Base-by-base conservation (phyloP, 2,797 vertebrate genomes). In the Austrolebias charrua region DNA sequence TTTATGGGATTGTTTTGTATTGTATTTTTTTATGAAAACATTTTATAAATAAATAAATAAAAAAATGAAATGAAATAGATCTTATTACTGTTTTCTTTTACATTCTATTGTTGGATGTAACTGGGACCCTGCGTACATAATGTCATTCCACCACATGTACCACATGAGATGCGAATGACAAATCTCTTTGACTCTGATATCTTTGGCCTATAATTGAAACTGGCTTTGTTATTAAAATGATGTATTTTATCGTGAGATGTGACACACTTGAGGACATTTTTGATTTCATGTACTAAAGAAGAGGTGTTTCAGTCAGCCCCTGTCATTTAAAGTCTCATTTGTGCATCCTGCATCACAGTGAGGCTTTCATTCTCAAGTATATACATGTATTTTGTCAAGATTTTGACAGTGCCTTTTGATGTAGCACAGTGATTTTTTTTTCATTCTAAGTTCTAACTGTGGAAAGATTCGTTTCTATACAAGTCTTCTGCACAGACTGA, bases 401-500 rank as follows among this genome's bases (percentile, higher is more conserved):
- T 55, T 85, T 72, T 76, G 79, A 86, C 83, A 81, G 73, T 16
- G 56, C 52, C 52, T 71, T 66, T 59, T 86, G 82, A 84, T 84
- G 76, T 65, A 45, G 64, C 4, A 2, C 33, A 28, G 55, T 42
- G 54, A 55, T 75, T 70, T 71, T 44, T 24, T 54, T 57, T 58
- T 24, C 24, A 62, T 52, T 55, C 13, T 66, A 67, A 51, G 70
- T 80, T 81, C n/a, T 75, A 78, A 83, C 80, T 76, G 81, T 81
- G 70, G 59, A 55, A 61, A 74, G 54, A 81, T 63, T 73, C 24
- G 60, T 52, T 80, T 81, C 77, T 62, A 71, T 78, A 67, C 33
- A 56, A 75, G 54, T 63, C 65, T 43, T 59, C 66, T 11, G 71
- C 18, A 19, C 53, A 0, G 54, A 71, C 75, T 75, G 80, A 86